These are phyloP conservation scores for Phasianus colchicus DNA, from an alignment of 2,113 vertebrate species.

Conservation along the genomic window DNA sequence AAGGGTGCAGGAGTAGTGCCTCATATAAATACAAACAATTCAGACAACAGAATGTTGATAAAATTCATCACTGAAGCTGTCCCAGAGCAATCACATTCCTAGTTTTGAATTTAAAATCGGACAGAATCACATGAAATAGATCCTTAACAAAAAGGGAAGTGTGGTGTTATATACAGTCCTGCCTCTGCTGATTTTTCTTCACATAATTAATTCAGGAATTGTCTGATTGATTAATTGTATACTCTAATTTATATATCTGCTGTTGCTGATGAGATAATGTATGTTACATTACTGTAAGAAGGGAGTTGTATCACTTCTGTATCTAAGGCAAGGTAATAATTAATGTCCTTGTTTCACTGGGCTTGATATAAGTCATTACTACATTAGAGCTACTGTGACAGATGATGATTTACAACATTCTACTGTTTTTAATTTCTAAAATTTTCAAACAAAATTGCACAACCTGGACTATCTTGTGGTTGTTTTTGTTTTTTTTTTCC, in stretches of 20 bases:
- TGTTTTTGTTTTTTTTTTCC: background rate
- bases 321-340: slow-evolving; percentile 67
- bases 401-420: slow-evolving; percentile 58
- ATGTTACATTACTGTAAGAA: slow-evolving; percentile 64
- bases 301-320: slow-evolving; percentile 66
- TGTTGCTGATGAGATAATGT: slow-evolving; percentile 72
- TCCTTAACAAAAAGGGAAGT: background rate
- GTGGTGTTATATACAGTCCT: slow-evolving; percentile 27
- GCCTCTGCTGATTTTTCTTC: slow-evolving; percentile 55
- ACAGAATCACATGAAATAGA: background rate
- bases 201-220: slow-evolving; percentile 69
- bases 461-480: background rate
- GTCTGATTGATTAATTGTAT: slow-evolving; percentile 74
- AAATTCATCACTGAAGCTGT: background rate
- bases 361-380: slow-evolving; percentile 65
- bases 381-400: slow-evolving; percentile 57
- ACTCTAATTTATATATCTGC: slow-evolving; percentile 66
- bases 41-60: background rate
- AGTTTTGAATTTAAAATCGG: slow-evolving; percentile 40
- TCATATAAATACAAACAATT: background rate
- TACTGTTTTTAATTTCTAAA: slow-evolving; percentile 64
- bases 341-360: slow-evolving; percentile 58
- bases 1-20: background rate
- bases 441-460: slow-evolving; percentile 60
- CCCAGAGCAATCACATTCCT: background rate